phyloP scores from a whole-genome alignment of 2,797 vertebrate genomes.

The Microctenopoma stevenorrisi region DNA sequence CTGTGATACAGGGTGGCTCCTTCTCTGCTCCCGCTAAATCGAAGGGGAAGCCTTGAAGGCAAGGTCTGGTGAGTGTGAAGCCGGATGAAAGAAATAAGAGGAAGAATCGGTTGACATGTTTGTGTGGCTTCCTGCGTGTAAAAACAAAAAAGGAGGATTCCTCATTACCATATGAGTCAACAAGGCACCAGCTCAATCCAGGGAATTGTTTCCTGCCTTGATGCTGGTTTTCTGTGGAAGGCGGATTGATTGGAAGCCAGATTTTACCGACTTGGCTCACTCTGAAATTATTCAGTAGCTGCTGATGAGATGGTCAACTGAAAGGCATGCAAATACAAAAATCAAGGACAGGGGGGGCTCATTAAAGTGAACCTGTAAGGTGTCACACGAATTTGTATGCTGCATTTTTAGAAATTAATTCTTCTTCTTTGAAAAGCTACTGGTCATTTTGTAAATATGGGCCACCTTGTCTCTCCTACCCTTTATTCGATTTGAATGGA shows the following conservation, averaged over 20 bases:
- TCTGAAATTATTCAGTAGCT: constrained; percentile 52
- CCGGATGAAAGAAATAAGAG: constrained; percentile 71
- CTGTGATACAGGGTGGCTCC: constrained; percentile 75
- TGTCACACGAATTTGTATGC: constrained; percentile 15
- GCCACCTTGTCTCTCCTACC: not conserved
- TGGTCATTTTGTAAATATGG: not conserved
- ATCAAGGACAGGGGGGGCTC: constrained; percentile 30
- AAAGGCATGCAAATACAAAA: constrained; percentile 18
- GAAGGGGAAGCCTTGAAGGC: constrained; percentile 77
- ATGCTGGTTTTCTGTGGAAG: constrained; percentile 42
- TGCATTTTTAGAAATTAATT: constrained; percentile 1
- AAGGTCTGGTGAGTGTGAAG: constrained; percentile 70
- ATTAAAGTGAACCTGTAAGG: constrained; percentile 38
- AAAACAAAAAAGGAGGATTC: constrained; percentile 41
- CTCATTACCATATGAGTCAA: constrained; percentile 55
- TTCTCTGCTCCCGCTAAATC: constrained; percentile 64
- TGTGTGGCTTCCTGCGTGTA: constrained; percentile 54
- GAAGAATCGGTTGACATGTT: constrained; percentile 65
- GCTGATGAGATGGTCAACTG: constrained; percentile 42
- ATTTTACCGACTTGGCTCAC: constrained; percentile 44
- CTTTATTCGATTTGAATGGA: not conserved
- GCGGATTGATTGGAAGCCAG: constrained; percentile 51
- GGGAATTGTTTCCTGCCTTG: constrained; percentile 41
- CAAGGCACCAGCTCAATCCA: constrained; percentile 41
- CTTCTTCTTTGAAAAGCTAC: not conserved